Evolutionary conservation across 2,888 invertebrate genomes (phyloP).

Genomic region (Leptinotarsa tumamoca): DNA sequence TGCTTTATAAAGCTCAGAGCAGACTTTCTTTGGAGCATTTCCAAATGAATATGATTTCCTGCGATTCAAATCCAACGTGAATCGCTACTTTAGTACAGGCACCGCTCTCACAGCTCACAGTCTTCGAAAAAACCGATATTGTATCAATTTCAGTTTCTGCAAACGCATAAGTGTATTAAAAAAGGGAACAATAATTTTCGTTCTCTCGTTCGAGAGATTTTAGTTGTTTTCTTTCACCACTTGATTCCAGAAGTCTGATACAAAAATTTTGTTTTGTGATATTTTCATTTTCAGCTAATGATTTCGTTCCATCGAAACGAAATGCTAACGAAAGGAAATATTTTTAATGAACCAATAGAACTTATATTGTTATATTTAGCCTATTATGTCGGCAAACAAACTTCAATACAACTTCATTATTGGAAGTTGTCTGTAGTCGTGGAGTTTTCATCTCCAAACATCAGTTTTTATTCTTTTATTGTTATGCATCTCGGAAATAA

Average conservation of each 20-base stretch:
- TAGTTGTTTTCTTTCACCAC: not conserved
- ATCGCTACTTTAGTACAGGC: no score
- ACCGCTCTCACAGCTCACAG: no score
- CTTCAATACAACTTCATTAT: conserved; percentile 3
- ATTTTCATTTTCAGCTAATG: conserved; percentile 3
- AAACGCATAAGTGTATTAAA: not conserved
- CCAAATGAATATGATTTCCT: no score
- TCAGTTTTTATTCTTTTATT: not conserved
- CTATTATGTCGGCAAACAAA: not conserved
- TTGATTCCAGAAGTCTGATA: not conserved
- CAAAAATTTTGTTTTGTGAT: not conserved
- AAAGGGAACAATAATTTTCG: not conserved
- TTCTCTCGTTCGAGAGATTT: not conserved
- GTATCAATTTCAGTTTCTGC: not conserved
- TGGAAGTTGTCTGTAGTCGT: not conserved
- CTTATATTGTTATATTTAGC: not conserved
- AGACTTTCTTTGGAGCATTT: no score
- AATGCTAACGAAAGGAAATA: not conserved
- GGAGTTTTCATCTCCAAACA: not conserved
- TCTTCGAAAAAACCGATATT: not conserved
- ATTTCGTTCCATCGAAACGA: not conserved
- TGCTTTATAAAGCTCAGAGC: no score
- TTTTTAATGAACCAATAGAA: not conserved
- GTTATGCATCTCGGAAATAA: not conserved
- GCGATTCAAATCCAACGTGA: not conserved